These are phyloP conservation scores for Chaetura pelagica DNA, from an alignment of 2,113 vertebrate species.

Conservation along the genomic window DNA sequence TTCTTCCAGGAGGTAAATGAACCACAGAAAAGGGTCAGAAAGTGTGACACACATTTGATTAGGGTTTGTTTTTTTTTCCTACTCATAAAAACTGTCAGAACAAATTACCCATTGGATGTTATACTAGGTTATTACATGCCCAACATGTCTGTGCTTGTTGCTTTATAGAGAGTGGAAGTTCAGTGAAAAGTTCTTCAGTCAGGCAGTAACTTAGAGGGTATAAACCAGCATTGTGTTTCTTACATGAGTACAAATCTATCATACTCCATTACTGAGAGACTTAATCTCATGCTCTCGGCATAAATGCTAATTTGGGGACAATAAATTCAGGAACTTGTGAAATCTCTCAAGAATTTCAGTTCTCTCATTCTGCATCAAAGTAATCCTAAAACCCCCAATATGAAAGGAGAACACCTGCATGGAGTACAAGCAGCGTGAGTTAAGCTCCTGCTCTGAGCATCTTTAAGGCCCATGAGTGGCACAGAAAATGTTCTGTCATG, in stretches of 20 bases:
- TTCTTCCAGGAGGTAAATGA: conserved; percentile 63
- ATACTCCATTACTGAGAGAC: rapidly evolving
- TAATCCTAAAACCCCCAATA: background rate
- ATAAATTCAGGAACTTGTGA: background rate
- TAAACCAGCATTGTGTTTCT: background rate
- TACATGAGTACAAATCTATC: background rate
- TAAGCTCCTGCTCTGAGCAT: background rate
- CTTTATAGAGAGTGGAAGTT: background rate
- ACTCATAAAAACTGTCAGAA: conserved; percentile 51
- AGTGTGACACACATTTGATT: background rate
- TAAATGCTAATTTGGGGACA: background rate
- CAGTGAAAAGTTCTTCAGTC: background rate
- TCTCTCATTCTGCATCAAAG: background rate
- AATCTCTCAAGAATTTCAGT: background rate
- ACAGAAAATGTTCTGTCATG: background rate
- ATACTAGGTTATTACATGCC: background rate
- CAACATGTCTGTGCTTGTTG: background rate
- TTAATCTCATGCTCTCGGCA: background rate
- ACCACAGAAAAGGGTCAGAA: conserved; percentile 52
- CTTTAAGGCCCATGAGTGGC: rapidly evolving
- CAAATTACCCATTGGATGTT: conserved; percentile 34
- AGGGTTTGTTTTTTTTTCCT: background rate
- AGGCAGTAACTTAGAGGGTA: background rate
- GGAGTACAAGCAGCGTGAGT: background rate
- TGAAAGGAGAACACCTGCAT: background rate